Evolutionary conservation across 1,140 invertebrate species (phyloP), one percentile per base, ranked within the genome.

Genomic region (Trypoxylus dichotomus): DNA sequence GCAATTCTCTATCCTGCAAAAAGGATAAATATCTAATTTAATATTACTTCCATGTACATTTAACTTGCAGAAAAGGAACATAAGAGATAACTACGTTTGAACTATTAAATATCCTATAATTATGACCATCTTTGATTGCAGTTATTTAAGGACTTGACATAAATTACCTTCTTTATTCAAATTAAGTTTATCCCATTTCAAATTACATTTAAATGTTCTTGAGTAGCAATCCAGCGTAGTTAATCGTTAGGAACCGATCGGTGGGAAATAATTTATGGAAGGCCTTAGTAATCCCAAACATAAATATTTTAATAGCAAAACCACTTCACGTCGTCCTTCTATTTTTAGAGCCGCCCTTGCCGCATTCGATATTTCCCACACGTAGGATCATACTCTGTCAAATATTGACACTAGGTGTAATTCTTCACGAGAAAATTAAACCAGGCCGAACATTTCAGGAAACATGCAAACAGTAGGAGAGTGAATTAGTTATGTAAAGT

Each of bases 401-500:
- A 68, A 68, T 68, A 68, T 68, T 68, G 60, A 68, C 60, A 68
- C 60, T 21, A 29, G 24, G 27, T 10, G 24, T 68, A 68, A 68
- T 68, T 68, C 60, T 68, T 68, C 27, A 68, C 60, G 60, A 29
- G 60, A 68, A 68, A 68, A 68, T 68, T 68, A 68, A 68, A 68
- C 60, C 60, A 13, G 10, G 11, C 60, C 60, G 7, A 68, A 68
- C 60, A 24, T 27, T 27, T 68, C 27, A 11, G 60, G 60, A 25
- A 27, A 11, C 27, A 8, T 25, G 60, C 60, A 68, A 68, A 68
- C 60, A 68, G 21, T 29, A 29, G 60, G 24, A 29, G 21, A 68
- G 60, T 68, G 60, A 68, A 68, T 68, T 68, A 68, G 60, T 68
- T 68, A 68, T 25, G 60, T 68, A 68, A 68, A 68, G 60, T 68